These are phyloP conservation scores for Elmis aenea DNA, from an alignment of 2,888 invertebrate genomes.

Conservation along the genomic window DNA sequence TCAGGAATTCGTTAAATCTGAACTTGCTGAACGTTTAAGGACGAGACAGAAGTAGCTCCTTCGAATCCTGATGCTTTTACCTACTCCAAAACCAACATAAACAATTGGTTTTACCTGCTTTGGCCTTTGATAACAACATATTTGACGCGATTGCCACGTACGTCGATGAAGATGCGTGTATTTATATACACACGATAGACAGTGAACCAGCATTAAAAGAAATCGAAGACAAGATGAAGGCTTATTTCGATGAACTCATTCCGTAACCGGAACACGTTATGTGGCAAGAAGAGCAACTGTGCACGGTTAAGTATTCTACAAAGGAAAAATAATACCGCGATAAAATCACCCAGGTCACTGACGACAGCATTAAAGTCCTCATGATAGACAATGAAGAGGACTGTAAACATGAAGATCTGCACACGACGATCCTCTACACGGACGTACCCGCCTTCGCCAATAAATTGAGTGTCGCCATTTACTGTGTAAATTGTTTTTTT, in stretches of 20 bases:
- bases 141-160: conserved; percentile 62
- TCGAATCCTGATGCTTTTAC: neutral
- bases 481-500: too few relatives aligned
- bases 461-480: too few relatives aligned
- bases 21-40: neutral
- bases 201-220: conserved; percentile 28
- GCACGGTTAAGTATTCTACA: conserved; percentile 61
- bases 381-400: conserved; percentile 76
- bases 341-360: conserved; percentile 49
- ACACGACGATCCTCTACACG: conserved; percentile 58
- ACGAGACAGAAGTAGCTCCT: neutral
- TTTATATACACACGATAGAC: conserved; percentile 45
- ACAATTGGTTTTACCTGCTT: conserved; percentile 60
- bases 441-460: conserved; percentile 64
- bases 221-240: conserved; percentile 33
- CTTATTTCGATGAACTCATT: conserved; percentile 45
- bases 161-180: conserved; percentile 50
- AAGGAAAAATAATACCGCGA: conserved; percentile 71
- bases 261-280: conserved; percentile 41
- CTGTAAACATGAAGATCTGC: conserved; percentile 53
- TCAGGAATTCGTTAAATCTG: conserved; percentile 3
- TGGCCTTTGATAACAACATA: conserved; percentile 47
- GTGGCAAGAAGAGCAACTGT: conserved; percentile 62
- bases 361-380: conserved; percentile 51
- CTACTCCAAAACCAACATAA: conserved; percentile 28